phyloP scores from a whole-genome alignment of 2,113 vertebrate genomes.

The Gopherus flavomarginatus region DNA sequence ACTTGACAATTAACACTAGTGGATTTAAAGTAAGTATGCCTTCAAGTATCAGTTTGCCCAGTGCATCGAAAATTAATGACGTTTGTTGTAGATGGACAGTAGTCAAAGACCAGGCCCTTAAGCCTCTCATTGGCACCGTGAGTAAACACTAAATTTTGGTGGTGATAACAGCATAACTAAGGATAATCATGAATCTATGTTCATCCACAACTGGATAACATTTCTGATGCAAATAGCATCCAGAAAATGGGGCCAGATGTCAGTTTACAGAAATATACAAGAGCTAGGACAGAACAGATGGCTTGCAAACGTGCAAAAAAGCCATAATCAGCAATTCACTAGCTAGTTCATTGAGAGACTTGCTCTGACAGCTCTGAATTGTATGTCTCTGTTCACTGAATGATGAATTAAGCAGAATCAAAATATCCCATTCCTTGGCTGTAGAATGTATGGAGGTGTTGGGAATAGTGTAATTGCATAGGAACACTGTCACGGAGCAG shows the following conservation, averaged over 20 bases:
- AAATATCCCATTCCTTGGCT: neutral
- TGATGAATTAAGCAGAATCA: neutral
- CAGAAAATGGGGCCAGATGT: neutral
- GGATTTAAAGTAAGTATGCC: neutral
- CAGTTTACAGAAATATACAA: neutral
- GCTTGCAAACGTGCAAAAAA: slow-evolving; percentile 2
- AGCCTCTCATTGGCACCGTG: rapidly evolving
- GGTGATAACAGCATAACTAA: neutral
- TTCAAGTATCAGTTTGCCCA: neutral
- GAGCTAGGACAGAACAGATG: neutral
- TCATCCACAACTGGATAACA: neutral
- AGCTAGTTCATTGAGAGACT: neutral
- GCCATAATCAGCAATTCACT: slow-evolving; percentile 14
- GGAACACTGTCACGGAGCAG: neutral
- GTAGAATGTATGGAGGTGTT: neutral
- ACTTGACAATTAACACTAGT: neutral
- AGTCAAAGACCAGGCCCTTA: neutral
- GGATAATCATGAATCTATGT: neutral
- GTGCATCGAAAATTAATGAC: neutral
- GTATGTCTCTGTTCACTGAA: neutral
- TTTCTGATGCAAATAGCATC: neutral
- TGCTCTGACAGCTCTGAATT: neutral
- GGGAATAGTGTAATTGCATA: neutral
- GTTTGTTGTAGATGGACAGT: neutral
- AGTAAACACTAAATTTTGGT: neutral